Conservation (phyloP, 1,140 invertebrate genomes). For the Papilio polyxenes region DNA sequence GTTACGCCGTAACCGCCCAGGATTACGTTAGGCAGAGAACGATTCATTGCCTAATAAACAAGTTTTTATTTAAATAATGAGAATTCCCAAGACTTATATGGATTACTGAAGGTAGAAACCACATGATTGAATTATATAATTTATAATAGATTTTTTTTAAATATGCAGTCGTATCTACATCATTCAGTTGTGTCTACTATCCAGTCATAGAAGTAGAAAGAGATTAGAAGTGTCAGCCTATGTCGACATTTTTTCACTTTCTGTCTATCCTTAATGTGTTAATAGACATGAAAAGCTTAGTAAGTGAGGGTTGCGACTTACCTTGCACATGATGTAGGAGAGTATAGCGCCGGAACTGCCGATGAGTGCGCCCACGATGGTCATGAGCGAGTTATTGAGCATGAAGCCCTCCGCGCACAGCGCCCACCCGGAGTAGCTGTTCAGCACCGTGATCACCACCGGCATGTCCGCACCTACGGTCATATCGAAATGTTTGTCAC, state of each 20-base stretch:
- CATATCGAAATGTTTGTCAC: slow-evolving; percentile 28
- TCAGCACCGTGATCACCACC: slow-evolving; percentile 95
- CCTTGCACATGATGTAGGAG: slow-evolving; percentile 97
- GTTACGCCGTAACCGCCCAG: slow-evolving; percentile 93
- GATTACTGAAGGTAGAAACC: too few species aligned
- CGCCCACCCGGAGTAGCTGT: slow-evolving; percentile 92
- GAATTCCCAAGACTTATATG: too few species aligned
- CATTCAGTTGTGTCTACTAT: too few species aligned
- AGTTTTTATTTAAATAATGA: background rate
- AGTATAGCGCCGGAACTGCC: slow-evolving; percentile 95
- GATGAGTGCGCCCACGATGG: slow-evolving; percentile 94
- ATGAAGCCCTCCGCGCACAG: slow-evolving; percentile 95
- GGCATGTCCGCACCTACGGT: slow-evolving; percentile 92
- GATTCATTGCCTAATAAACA: slow-evolving; percentile 89
- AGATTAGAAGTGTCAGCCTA: background rate
- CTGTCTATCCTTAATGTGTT: background rate
- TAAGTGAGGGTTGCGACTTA: slow-evolving; percentile 55
- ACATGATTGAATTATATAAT: too few species aligned
- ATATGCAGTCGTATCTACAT: too few species aligned
- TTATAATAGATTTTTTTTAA: too few species aligned
- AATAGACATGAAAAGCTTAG: background rate
- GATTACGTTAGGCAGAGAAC: slow-evolving; percentile 94
- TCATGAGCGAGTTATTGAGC: slow-evolving; percentile 96
- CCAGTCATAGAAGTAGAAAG: too few species aligned
- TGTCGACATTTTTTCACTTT: background rate